Conservation (phyloP, 1,140 invertebrate species). For the Platyura marginata region DNA sequence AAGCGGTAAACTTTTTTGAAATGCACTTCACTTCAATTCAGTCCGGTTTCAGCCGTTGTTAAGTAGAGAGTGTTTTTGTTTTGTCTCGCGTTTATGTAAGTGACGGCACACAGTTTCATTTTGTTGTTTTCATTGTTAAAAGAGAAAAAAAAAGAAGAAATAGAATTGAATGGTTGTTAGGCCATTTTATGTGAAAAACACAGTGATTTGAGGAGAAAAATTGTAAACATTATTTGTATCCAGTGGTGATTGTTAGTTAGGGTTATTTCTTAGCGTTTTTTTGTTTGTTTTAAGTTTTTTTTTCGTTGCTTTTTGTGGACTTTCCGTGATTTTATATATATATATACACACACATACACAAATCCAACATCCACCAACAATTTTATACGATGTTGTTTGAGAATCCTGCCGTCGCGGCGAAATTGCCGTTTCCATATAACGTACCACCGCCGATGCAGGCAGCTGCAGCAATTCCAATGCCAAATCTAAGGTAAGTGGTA, state of each 20-base stretch:
- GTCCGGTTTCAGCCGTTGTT: constrained; percentile 1
- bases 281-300: no score
- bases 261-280: no score
- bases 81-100: not conserved
- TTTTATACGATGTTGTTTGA: constrained; percentile 22
- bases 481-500: constrained; percentile 23
- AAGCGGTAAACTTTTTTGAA: no score
- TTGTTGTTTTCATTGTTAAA: not conserved
- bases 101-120: not conserved
- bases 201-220: not conserved
- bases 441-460: constrained; percentile 23
- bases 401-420: constrained; percentile 24
- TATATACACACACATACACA: no score
- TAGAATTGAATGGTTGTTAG: not conserved
- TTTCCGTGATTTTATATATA: no score
- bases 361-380: no score
- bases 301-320: no score
- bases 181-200: not conserved
- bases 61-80: not conserved
- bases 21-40: no score
- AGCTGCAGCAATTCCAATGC: constrained; percentile 23
- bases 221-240: no score
- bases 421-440: constrained; percentile 23
- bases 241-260: no score
- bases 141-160: not conserved